Percentiles rank a stretch among this genome's conserved stretches.
phyloP scores from a whole-genome alignment of 2,113 vertebrate species.

The Chionis minor region DNA sequence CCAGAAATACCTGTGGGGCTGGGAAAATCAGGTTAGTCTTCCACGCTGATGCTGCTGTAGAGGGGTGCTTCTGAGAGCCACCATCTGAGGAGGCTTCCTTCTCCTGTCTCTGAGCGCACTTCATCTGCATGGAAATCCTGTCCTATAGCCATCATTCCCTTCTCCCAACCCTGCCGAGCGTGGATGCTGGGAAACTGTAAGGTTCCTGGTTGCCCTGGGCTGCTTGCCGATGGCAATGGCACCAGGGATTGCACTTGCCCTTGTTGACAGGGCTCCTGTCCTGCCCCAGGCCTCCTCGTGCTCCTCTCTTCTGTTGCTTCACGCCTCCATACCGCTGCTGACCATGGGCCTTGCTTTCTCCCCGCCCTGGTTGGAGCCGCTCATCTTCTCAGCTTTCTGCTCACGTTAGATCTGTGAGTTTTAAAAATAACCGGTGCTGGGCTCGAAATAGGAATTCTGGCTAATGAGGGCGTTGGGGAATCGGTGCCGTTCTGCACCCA shows the following conservation, averaged over 20 bases:
- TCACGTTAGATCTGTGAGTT: not conserved
- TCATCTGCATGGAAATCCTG: not conserved
- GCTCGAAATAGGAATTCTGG: not conserved
- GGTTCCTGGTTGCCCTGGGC: not conserved
- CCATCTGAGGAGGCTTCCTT: not conserved
- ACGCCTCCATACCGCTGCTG: not conserved
- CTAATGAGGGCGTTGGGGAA: not conserved
- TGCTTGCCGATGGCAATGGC: no score
- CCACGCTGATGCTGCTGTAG: not conserved
- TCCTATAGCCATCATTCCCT: not conserved
- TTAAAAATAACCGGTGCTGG: not conserved
- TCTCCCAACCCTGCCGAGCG: not conserved
- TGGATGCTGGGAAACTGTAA: not conserved
- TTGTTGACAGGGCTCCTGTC: not conserved
- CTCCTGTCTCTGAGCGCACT: not conserved
- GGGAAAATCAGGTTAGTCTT: not conserved
- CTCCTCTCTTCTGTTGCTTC: not conserved
- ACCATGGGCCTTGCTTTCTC: not conserved
- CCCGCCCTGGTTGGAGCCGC: fast-evolving
- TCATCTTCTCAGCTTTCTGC: not conserved
- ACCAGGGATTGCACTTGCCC: fast-evolving
- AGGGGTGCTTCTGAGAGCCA: no score
- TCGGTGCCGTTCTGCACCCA: not conserved
- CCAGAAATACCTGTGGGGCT: not conserved
- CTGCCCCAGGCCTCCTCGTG: not conserved